Evolutionary conservation across 2,797 vertebrate species (phyloP), one percentile per base, ranked within the genome.

Genomic region (Urocyon cinereoargenteus): DNA sequence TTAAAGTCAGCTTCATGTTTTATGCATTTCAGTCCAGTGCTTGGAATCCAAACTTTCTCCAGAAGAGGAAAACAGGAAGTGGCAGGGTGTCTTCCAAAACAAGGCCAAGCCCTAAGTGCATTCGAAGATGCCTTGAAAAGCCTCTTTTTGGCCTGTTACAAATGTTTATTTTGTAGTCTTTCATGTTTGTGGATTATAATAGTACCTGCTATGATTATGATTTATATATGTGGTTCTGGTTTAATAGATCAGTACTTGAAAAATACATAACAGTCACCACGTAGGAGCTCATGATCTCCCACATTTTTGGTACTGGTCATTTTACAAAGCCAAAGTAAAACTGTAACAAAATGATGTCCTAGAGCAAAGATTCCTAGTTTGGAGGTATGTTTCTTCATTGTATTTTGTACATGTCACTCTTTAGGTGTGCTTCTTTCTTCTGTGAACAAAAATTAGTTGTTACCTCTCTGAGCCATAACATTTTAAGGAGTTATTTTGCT

Each of bases 401-500:
- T 62, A 1, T 70, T 36, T 59, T 34, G 24, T 36, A 68, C 36
- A 31, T 8, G 13, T 45, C 55, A 10, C 28, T 45, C 70, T 93
- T 87, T 45, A 70, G 40, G 4, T 57, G 6, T 51, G 34, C n/a
- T 55, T 62, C 45, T 75, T 73, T 96, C 78, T 68, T 22, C 75
- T 94, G 2, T 68, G 77, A 77, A 45, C 61, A 86, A 68, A 95
- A 90, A 15, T 79, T n/a, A 12, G 21, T 31, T 94, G 95, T 26
- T 7, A 26, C 79, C 53, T 72, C 0, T n/a, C 70, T 26, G 0
- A 66, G 5, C 7, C 26, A 13, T 72, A 59, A 34, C 57, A 94
- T 91, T 57, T 97, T 87, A 93, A 87, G n/a, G 24, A 57, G 9
- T 12, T 73, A 55, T 87, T 86, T 96, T 90, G 36, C 93, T 64